phyloP scores from a whole-genome alignment of 2,888 invertebrate genomes.

The Eupithecia dodoneata region DNA sequence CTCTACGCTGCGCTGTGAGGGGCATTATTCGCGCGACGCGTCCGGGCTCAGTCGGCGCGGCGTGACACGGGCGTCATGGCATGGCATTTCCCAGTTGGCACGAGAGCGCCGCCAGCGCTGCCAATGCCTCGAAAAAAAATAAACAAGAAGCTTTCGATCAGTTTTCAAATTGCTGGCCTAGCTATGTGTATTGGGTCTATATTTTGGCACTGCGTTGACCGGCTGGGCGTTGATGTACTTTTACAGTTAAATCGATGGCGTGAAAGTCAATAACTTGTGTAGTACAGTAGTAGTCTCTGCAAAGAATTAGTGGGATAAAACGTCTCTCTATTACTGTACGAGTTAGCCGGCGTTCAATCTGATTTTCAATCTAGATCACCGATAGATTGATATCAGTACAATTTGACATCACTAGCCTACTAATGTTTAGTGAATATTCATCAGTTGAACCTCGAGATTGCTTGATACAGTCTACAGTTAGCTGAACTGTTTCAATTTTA shows the following conservation, averaged over 20 bases:
- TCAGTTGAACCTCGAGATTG: no score
- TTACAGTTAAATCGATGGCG: neutral
- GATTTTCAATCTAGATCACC: neutral
- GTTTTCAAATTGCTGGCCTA: constrained; percentile 7
- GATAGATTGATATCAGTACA: neutral
- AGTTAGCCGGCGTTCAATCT: neutral
- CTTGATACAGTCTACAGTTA: no score
- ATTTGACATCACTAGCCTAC: no score
- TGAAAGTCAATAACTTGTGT: neutral
- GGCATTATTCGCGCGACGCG: neutral
- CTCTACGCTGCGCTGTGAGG: neutral
- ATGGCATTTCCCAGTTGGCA: constrained; percentile 1
- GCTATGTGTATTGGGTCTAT: constrained; percentile 7
- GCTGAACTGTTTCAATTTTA: no score
- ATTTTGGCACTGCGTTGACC: neutral
- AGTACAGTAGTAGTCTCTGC: neutral
- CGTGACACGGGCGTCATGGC: neutral
- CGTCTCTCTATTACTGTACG: neutral
- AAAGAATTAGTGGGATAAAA: neutral
- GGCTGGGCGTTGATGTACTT: neutral
- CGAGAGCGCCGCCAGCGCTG: neutral
- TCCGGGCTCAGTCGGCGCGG: neutral
- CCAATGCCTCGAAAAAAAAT: neutral
- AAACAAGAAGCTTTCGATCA: constrained; percentile 7
- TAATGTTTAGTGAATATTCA: no score